phyloP scores from a whole-genome alignment of 92 coral and sea anemone genomes.

The Paragorgia papillata region DNA sequence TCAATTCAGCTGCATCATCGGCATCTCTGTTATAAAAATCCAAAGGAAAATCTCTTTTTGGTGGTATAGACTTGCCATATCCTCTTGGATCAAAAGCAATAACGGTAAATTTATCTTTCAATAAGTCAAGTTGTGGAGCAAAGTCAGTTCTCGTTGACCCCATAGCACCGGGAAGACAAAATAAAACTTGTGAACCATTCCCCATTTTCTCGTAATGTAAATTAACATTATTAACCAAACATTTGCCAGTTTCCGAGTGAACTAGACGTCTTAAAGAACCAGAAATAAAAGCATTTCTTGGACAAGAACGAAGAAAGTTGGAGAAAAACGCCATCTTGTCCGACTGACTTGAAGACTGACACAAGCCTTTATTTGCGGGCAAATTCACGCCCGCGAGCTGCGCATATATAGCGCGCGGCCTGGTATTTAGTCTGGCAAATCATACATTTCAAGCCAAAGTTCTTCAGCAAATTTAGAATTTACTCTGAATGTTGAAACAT shows the following conservation, averaged over 20 bases:
- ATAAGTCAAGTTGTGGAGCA: constrained; percentile 83
- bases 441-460: too few species aligned
- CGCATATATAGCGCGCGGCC: too few species aligned
- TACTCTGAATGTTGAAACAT: too few species aligned
- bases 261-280: constrained; percentile 11
- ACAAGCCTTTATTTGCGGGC: too few species aligned
- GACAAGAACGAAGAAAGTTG: neutral
- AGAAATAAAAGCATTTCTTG: constrained; percentile 3
- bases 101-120: constrained; percentile 76
- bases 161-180: constrained; percentile 92
- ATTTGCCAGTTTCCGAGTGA: constrained; percentile 60
- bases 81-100: constrained; percentile 96
- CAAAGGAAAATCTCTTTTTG: constrained; percentile 86
- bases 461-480: too few species aligned
- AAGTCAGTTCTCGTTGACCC: constrained; percentile 94
- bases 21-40: constrained; percentile 92
- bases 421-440: too few species aligned
- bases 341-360: too few species aligned
- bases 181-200: constrained; percentile 61
- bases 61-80: constrained; percentile 95
- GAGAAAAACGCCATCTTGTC: constrained; percentile 15
- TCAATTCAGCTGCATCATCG: constrained; percentile 82
- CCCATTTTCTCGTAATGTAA: constrained; percentile 84
- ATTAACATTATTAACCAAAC: constrained; percentile 75
- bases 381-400: too few species aligned